Evolutionary conservation across 1,140 invertebrate genomes (phyloP), one percentile per base, ranked within the genome.

Genomic region (Brachionus asplanchnoidis): DNA sequence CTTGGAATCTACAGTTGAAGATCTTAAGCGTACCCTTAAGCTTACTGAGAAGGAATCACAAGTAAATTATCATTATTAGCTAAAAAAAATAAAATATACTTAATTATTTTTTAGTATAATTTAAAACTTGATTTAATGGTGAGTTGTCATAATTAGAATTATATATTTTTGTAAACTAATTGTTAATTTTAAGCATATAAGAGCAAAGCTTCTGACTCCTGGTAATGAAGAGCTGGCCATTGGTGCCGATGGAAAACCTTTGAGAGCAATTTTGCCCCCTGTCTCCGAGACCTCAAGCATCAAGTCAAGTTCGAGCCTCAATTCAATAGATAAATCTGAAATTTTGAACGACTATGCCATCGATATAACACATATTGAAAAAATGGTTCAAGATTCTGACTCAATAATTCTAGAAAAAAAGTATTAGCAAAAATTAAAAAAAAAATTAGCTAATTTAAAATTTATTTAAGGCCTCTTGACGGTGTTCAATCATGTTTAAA

Each of bases 361-460:
- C 8, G 79, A 82, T 46, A 82, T 82, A 42, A 82, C 79, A 65
- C 79, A 82, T 28, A 82, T 82, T 12, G 79, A 82, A 82, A 82
- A 82, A 82, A 40, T 82, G 40, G 79, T 82, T 14, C 79, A 82
- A 65, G 79, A 82, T 26, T 82, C 79, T n/a, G 79, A 82, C 40
- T 65, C 79, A 12, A 82, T 82, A 36, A 65, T 82, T 5, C 5
- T 82, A 2, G 79, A 82, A 36, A 23, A 68, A 60, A 60, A 82
- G 68, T 73, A 73, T 20, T 20, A 7, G 7, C 8, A 42, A 8
- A 32, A 42, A 7, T 73, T 42, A 20, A 17, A 20, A 42, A 8
- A 0, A 40, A 42, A 17, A 40, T 32, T 0, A 70, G 36, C 3
- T 70, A 42, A 40, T 8, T 73, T 73, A 20, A 68, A 28, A 23